A percentile compares a stretch with the other conserved stretches of the same genome.
Evolutionary conservation across 2,113 vertebrate genomes (phyloP).

Genomic region (Ahaetulla prasina): DNA sequence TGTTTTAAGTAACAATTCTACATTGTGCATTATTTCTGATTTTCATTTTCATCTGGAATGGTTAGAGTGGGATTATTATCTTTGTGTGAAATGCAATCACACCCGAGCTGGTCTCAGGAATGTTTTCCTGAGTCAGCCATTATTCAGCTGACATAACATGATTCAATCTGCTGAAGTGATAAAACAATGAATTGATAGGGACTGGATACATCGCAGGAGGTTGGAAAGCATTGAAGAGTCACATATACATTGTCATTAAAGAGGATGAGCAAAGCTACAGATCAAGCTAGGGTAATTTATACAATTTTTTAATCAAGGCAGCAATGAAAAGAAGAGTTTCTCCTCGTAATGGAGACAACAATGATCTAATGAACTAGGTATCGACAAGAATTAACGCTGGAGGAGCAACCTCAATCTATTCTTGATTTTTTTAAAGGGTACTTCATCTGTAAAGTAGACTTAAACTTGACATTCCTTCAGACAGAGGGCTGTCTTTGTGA

Average conservation of each 20-base stretch:
- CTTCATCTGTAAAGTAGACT: background rate
- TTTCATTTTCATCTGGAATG: slow-evolving; percentile 42
- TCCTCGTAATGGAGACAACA: background rate
- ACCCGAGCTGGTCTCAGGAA: background rate
- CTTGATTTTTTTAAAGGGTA: background rate
- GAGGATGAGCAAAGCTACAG: background rate
- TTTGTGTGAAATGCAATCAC: background rate
- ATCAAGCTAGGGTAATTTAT: background rate
- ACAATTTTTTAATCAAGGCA: background rate
- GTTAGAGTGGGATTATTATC: slow-evolving; percentile 42
- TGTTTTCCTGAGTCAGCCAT: background rate
- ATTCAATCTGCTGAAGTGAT: background rate
- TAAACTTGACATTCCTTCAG: background rate
- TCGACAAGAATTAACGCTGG: background rate
- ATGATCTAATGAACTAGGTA: background rate
- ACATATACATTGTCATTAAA: background rate
- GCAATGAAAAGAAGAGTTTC: background rate
- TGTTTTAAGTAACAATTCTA: slow-evolving; percentile 31
- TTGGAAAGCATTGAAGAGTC: background rate
- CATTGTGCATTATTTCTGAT: slow-evolving; percentile 50
- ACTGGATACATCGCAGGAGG: too few relatives aligned
- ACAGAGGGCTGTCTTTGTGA: background rate
- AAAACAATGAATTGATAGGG: background rate
- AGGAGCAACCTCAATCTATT: background rate
- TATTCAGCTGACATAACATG: background rate